phyloP scores from a whole-genome alignment of 2,113 vertebrate species.

The Phyllostomus hastatus region DNA sequence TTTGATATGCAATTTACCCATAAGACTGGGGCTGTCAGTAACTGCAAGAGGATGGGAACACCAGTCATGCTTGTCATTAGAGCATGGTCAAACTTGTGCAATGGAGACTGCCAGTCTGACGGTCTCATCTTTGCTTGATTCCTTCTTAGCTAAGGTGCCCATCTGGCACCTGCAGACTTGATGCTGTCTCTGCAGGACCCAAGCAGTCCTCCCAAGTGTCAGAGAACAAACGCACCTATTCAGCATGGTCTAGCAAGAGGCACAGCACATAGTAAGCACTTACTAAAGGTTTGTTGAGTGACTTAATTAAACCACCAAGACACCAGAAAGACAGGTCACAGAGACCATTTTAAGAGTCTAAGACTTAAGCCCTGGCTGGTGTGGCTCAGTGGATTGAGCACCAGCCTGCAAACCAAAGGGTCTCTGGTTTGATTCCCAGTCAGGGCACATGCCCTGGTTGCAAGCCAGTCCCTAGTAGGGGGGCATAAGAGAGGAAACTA shows the following conservation, averaged over 20 bases:
- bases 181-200: background rate
- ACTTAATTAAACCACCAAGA: background rate
- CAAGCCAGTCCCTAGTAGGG: too few relatives aligned
- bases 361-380: too few relatives aligned
- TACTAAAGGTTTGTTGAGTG: background rate
- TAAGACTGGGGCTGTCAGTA: background rate
- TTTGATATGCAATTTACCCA: background rate
- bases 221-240: background rate
- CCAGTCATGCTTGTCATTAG: background rate
- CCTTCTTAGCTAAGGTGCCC: background rate
- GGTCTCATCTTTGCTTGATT: background rate
- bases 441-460: too few relatives aligned
- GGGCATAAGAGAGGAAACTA: too few relatives aligned
- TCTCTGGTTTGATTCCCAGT: too few relatives aligned
- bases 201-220: background rate
- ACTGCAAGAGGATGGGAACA: background rate
- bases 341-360: background rate
- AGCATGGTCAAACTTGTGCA: background rate
- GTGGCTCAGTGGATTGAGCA: too few relatives aligned
- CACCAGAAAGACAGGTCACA: background rate
- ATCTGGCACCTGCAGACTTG: background rate
- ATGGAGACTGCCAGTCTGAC: background rate
- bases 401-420: too few relatives aligned
- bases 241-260: background rate
- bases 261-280: background rate